These are phyloP conservation scores for Pipistrellus pygmaeus DNA, from an alignment of 2,797 vertebrate species.

Conservation along the genomic window DNA sequence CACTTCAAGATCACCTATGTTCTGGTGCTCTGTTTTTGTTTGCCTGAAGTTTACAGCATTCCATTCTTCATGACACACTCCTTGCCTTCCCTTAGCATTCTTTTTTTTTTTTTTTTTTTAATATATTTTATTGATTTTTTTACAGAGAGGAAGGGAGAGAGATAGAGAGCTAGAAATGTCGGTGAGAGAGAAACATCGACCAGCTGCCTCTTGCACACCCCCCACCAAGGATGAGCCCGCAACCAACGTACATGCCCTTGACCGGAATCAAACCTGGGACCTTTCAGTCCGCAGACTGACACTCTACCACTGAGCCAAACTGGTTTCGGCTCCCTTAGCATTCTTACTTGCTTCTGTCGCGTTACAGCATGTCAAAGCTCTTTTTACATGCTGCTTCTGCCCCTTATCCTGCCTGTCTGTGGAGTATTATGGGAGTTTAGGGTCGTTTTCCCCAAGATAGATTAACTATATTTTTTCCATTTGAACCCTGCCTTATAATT, in stretches of 20 bases:
- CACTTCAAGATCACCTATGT: background rate
- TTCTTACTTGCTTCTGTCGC: background rate
- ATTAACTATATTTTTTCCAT: constrained; percentile 14
- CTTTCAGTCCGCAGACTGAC: too few species aligned
- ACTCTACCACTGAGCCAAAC: too few species aligned
- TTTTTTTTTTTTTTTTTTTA: too few species aligned
- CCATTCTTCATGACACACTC: fast-evolving
- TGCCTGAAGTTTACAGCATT: background rate
- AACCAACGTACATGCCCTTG: too few species aligned
- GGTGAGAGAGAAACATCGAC: too few species aligned
- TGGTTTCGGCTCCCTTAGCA: background rate
- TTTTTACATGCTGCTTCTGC: background rate
- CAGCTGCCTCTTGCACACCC: too few species aligned
- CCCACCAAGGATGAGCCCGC: too few species aligned
- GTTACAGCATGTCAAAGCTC: background rate
- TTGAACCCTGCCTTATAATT: constrained; percentile 66
- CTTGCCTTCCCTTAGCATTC: background rate
- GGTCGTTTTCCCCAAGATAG: constrained; percentile 36
- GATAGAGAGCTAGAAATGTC: too few species aligned
- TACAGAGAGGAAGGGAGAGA: too few species aligned
- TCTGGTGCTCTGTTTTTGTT: background rate
- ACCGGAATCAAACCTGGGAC: too few species aligned
- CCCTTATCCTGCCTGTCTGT: background rate
- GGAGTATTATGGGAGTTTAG: background rate
- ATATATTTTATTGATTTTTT: too few species aligned